Percentiles rank a stretch among this genome's conserved stretches.
These are phyloP conservation scores for Lateolabrax maculatus DNA, from an alignment of 2,797 vertebrate genomes.

Conservation along the genomic window DNA sequence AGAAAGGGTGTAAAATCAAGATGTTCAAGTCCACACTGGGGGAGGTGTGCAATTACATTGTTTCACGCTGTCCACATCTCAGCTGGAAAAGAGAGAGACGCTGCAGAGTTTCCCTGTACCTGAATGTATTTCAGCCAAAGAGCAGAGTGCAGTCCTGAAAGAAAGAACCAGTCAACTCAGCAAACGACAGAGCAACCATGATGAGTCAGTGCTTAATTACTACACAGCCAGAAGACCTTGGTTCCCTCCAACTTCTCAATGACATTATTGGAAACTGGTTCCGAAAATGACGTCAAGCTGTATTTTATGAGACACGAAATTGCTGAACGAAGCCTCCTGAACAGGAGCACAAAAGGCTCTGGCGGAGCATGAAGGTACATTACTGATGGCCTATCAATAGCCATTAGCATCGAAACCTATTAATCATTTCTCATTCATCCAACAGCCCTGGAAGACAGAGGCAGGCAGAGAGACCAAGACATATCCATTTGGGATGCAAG, in stretches of 20 bases:
- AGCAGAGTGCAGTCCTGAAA: slow-evolving; percentile 30
- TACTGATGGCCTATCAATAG: slow-evolving; percentile 74
- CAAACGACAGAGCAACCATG: slow-evolving; percentile 34
- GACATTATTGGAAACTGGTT: slow-evolving; percentile 70
- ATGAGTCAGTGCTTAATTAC: slow-evolving; percentile 72
- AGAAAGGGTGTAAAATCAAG: slow-evolving; percentile 44
- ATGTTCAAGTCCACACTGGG: slow-evolving; percentile 5
- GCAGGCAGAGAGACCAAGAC: background rate
- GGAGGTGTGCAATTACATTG: slow-evolving; percentile 44
- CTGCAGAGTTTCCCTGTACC: slow-evolving; percentile 46
- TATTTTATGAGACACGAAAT: slow-evolving; percentile 75
- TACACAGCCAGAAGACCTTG: slow-evolving; percentile 49
- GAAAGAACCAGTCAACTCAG: slow-evolving; percentile 56
- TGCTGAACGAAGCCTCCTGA: slow-evolving; percentile 68
- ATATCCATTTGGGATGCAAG: slow-evolving; percentile 7
- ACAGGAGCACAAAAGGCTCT: slow-evolving; percentile 58
- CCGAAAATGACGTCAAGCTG: slow-evolving; percentile 64
- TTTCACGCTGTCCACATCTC: slow-evolving; percentile 48
- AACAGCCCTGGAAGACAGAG: slow-evolving; percentile 22
- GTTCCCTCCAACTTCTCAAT: slow-evolving; percentile 55
- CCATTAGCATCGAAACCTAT: slow-evolving; percentile 74
- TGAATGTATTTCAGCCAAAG: slow-evolving; percentile 39
- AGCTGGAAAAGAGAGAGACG: slow-evolving; percentile 19
- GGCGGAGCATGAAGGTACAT: slow-evolving; percentile 55
- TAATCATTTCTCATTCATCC: slow-evolving; percentile 79